Percentiles rank a stretch among this genome's conserved stretches.
These are phyloP conservation scores for Lates japonicus DNA, from an alignment of 2,797 vertebrate species.

Conservation along the genomic window DNA sequence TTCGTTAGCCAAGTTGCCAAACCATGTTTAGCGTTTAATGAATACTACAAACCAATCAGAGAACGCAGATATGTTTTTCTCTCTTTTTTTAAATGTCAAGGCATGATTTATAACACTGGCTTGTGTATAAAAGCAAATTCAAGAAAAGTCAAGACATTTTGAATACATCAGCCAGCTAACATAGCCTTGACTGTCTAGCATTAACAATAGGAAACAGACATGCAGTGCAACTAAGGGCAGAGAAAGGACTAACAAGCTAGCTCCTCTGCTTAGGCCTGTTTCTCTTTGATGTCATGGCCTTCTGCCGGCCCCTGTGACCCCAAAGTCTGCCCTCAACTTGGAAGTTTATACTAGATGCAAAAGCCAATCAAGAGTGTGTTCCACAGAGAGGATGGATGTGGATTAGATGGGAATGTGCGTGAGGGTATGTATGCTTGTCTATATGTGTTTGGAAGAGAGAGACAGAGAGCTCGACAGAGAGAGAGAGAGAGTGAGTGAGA, in stretches of 20 bases:
- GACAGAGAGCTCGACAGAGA: not conserved
- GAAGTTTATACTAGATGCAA: slow-evolving; percentile 70
- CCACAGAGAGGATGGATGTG: slow-evolving; percentile 59
- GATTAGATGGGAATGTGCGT: slow-evolving; percentile 67
- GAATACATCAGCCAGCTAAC: not conserved
- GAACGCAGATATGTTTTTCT: not conserved
- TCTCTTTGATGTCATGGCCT: slow-evolving; percentile 67
- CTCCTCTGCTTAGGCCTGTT: slow-evolving; percentile 16
- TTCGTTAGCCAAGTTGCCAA: not conserved
- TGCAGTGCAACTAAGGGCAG: slow-evolving; percentile 19
- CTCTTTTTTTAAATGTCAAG: not conserved
- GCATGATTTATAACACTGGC: not conserved
- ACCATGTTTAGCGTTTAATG: not conserved
- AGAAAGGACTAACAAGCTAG: slow-evolving; percentile 20
- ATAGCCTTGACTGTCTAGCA: slow-evolving; percentile 10
- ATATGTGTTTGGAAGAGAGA: slow-evolving; percentile 27
- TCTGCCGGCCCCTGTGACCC: slow-evolving; percentile 59
- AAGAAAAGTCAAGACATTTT: slow-evolving; percentile 2
- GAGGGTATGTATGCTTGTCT: slow-evolving; percentile 10
- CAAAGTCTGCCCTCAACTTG: slow-evolving; percentile 61
- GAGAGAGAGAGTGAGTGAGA: not conserved
- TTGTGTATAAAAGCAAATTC: not conserved
- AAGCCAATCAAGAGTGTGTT: slow-evolving; percentile 55
- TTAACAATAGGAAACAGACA: slow-evolving; percentile 33
- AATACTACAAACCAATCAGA: not conserved